These are phyloP conservation scores for Silvanus unidentatus DNA, from an alignment of 2,888 invertebrate species.

Conservation along the genomic window DNA sequence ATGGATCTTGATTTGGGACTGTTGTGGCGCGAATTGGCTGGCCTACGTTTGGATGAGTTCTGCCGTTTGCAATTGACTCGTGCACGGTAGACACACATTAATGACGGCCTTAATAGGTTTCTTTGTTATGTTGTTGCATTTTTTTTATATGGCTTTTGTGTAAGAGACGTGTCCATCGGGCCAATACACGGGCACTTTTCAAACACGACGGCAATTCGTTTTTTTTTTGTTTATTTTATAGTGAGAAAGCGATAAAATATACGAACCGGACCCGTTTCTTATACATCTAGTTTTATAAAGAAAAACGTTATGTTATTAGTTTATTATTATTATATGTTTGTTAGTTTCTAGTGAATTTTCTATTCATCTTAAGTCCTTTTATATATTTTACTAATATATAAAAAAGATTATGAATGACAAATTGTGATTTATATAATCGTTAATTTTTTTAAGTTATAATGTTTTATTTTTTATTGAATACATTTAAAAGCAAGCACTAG, in stretches of 20 bases:
- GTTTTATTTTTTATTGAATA: constrained; percentile 27
- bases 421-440: constrained; percentile 39
- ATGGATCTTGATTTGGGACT: constrained; percentile 44
- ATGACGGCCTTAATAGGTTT: constrained; percentile 27
- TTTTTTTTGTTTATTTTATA: too few relatives aligned
- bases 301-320: constrained; percentile 46
- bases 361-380: constrained; percentile 35
- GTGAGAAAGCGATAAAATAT: constrained; percentile 4
- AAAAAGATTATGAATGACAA: constrained; percentile 28
- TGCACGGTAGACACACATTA: constrained; percentile 38
- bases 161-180: constrained; percentile 21
- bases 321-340: constrained; percentile 44
- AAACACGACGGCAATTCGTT: constrained; percentile 12
- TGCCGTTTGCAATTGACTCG: constrained; percentile 45
- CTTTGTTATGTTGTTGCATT: constrained; percentile 48
- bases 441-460: constrained; percentile 12
- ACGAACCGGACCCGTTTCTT: constrained; percentile 15
- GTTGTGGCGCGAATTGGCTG: constrained; percentile 47
- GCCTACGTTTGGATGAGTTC: constrained; percentile 46
- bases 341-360: constrained; percentile 46
- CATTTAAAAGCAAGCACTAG: constrained; percentile 27
- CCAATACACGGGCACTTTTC: constrained; percentile 3
- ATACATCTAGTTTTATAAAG: constrained; percentile 34
- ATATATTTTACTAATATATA: constrained; percentile 12
- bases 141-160: constrained; percentile 40